Evolutionary conservation across 2,113 vertebrate genomes (phyloP).

Genomic region (Ammodytes dubius): DNA sequence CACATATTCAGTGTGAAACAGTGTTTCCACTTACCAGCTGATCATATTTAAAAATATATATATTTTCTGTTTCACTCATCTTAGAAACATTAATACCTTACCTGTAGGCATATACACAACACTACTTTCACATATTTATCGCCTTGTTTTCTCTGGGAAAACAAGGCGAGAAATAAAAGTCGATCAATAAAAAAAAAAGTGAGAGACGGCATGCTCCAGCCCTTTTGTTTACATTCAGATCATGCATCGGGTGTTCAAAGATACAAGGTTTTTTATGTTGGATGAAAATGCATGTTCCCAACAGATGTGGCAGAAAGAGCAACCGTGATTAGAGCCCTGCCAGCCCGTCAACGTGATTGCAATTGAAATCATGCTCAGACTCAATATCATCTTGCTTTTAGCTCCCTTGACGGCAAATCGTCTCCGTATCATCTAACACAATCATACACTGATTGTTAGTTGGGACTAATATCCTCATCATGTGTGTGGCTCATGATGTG

Average conservation of each 20-base stretch:
- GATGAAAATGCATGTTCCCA: slow-evolving; percentile 38
- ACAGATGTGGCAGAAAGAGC: slow-evolving; percentile 49
- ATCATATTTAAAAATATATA: neutral
- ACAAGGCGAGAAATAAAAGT: too few relatives aligned
- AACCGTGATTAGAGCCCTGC: slow-evolving; percentile 40
- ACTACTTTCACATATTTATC: neutral
- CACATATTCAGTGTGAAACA: neutral
- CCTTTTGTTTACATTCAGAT: slow-evolving; percentile 17
- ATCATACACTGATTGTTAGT: slow-evolving; percentile 60
- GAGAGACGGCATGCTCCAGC: neutral
- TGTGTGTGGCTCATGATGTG: slow-evolving; percentile 21
- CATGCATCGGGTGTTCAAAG: neutral
- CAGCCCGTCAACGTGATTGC: slow-evolving; percentile 58
- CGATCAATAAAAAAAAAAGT: neutral
- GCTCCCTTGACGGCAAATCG: slow-evolving; percentile 52
- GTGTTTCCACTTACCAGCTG: neutral
- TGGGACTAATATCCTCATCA: slow-evolving; percentile 40
- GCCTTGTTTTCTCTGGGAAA: neutral
- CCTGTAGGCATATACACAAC: too few relatives aligned
- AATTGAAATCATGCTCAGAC: slow-evolving; percentile 48
- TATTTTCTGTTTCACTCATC: neutral
- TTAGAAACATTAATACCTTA: too few relatives aligned
- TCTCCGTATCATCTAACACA: slow-evolving; percentile 48
- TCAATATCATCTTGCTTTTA: slow-evolving; percentile 43
- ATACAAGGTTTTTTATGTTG: slow-evolving; percentile 27